These are phyloP conservation scores for Gandaritis pyraliata DNA, from an alignment of 2,888 invertebrate genomes.

Conservation along the genomic window DNA sequence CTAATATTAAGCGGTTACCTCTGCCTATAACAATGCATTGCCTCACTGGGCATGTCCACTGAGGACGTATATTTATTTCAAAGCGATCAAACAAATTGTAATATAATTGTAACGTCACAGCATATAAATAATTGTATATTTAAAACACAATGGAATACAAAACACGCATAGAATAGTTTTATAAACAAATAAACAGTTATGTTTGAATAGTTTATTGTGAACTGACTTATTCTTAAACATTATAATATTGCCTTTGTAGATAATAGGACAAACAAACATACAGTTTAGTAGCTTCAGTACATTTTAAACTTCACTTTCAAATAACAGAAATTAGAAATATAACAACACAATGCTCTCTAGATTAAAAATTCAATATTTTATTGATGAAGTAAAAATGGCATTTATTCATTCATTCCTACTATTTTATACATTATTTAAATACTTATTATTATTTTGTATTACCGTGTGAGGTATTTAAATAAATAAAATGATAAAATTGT, in stretches of 20 bases:
- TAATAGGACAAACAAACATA: conserved; percentile 18
- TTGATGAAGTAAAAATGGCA: conserved; percentile 54
- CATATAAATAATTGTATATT: background rate
- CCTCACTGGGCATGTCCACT: no score
- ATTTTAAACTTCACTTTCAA: conserved; percentile 18
- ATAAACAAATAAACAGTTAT: conserved; percentile 60
- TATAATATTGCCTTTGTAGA: conserved; percentile 51
- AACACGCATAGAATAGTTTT: conserved; percentile 45
- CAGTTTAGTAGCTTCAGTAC: conserved; percentile 12
- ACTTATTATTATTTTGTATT: conserved; percentile 51
- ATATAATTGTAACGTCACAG: no score
- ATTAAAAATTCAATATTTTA: conserved; percentile 30
- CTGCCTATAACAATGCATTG: no score
- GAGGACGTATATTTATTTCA: no score
- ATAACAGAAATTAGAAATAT: conserved; percentile 1
- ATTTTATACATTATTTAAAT: conserved; percentile 51
- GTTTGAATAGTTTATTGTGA: conserved; percentile 69
- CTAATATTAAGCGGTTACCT: no score
- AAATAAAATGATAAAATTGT: conserved; percentile 52
- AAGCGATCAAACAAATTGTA: no score
- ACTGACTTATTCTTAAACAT: conserved; percentile 46
- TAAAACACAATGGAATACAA: conserved; percentile 30
- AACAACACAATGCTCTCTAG: conserved; percentile 25
- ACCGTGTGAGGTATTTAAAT: conserved; percentile 52
- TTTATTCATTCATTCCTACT: conserved; percentile 74